A percentile compares a stretch with the other conserved stretches of the same genome.
phyloP scores from a whole-genome alignment of 2,113 vertebrate species.

The Ciconia stormi region DNA sequence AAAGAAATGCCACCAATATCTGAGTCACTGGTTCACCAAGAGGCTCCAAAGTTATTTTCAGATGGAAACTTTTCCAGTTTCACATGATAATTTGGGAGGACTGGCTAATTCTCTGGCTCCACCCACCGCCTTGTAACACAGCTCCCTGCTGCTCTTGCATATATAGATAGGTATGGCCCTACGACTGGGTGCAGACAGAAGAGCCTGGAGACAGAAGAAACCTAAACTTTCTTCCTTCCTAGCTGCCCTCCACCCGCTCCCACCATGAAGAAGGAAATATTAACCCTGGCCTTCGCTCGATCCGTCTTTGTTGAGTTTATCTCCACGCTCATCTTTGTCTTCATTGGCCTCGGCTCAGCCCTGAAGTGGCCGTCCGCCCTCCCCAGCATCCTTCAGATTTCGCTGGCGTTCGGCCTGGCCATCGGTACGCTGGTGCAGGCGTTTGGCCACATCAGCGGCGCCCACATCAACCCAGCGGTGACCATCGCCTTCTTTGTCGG shows the following conservation, averaged over 20 bases:
- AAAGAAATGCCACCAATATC: constrained; percentile 40
- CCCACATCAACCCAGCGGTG: constrained; percentile 80
- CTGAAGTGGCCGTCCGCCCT: constrained; percentile 76
- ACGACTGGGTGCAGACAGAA: neutral
- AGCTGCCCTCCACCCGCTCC: neutral
- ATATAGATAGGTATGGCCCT: constrained; percentile 68
- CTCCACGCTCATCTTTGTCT: constrained; percentile 81
- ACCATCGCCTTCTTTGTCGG: constrained; percentile 79
- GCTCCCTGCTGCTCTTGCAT: constrained; percentile 62
- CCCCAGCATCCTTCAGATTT: constrained; percentile 77
- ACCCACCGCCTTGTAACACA: constrained; percentile 46
- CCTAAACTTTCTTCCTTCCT: neutral
- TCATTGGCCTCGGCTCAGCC: constrained; percentile 80
- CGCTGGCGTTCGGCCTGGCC: constrained; percentile 79
- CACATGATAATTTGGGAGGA: constrained; percentile 50
- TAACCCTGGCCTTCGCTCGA: constrained; percentile 75
- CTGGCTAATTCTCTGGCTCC: constrained; percentile 52
- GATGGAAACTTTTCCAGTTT: constrained; percentile 69
- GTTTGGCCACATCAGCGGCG: constrained; percentile 78
- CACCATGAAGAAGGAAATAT: constrained; percentile 78
- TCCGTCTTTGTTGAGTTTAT: constrained; percentile 78
- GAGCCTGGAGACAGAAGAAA: neutral
- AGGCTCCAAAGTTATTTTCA: constrained; percentile 31
- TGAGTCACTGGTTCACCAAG: constrained; percentile 47
- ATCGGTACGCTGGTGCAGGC: constrained; percentile 78